Evolutionary conservation across 2,113 vertebrate species (phyloP).

Genomic region (Neoarius graeffei): DNA sequence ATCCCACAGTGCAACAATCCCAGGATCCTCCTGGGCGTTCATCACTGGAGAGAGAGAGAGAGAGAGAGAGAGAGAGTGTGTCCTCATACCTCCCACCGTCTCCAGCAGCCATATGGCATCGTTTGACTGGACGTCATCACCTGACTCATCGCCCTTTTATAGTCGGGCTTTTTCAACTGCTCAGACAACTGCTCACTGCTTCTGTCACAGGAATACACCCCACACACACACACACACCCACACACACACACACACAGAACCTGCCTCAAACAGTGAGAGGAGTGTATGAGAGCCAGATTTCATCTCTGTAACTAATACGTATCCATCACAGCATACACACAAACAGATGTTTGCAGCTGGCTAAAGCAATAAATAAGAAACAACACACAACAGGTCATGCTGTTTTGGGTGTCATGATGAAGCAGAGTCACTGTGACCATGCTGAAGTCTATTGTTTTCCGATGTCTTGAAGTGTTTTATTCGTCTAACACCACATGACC

Average conservation of each 20-base stretch:
- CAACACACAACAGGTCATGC: background rate
- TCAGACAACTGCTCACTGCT: background rate
- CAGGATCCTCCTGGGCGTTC: background rate
- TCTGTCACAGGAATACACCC: background rate
- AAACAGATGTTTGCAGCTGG: background rate
- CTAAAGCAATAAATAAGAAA: background rate
- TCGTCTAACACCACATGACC: too few relatives aligned
- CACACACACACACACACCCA: background rate
- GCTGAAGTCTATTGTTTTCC: background rate
- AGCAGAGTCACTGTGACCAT: background rate
- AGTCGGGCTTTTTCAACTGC: background rate
- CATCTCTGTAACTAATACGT: background rate
- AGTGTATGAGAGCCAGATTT: background rate
- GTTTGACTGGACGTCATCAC: constrained; percentile 33
- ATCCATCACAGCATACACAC: background rate
- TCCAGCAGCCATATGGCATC: constrained; percentile 37
- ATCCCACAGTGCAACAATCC: background rate
- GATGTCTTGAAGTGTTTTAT: background rate
- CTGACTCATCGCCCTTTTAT: constrained; percentile 11
- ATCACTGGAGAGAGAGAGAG: background rate
- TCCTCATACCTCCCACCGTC: constrained; percentile 44
- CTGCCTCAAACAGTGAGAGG: background rate
- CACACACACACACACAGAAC: background rate
- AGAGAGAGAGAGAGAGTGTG: background rate
- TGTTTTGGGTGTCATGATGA: background rate